A percentile compares a stretch with the other conserved stretches of the same genome.
Conservation (phyloP, 2,113 vertebrate species). For the Eptatretus burgeri region DNA sequence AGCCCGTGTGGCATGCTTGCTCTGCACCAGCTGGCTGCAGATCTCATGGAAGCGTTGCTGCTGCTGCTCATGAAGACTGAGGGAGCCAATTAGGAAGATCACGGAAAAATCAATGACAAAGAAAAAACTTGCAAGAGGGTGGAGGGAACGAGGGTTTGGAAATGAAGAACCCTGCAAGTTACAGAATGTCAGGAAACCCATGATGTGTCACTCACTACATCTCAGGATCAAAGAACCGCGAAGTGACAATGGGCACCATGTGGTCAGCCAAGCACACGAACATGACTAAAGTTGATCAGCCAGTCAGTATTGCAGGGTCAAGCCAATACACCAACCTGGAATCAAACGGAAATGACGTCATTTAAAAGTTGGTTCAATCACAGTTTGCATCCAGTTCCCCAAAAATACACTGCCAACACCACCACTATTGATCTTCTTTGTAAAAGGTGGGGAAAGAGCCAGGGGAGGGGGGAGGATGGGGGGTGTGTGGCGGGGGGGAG, state of each 20-base stretch:
- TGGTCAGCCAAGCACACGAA: slow-evolving; percentile 80
- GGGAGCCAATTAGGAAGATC: background rate
- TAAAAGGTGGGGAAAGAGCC: too few relatives aligned
- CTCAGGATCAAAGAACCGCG: slow-evolving; percentile 69
- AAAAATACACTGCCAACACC: too few relatives aligned
- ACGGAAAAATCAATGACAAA: background rate
- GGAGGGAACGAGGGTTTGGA: background rate
- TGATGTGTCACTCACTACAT: slow-evolving; percentile 36
- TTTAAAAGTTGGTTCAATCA: background rate
- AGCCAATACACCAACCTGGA: slow-evolving; percentile 61
- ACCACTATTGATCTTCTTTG: too few relatives aligned
- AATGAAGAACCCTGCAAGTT: background rate
- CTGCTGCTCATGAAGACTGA: slow-evolving; percentile 63
- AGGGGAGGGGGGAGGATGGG: too few relatives aligned
- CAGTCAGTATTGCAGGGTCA: slow-evolving; percentile 82
- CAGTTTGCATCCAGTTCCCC: background rate
- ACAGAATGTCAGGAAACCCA: background rate
- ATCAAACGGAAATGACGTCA: slow-evolving; percentile 9
- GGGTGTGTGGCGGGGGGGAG: too few relatives aligned
- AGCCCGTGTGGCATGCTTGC: slow-evolving; percentile 37
- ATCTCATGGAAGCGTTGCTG: slow-evolving; percentile 96
- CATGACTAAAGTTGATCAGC: slow-evolving; percentile 64
- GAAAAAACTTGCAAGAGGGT: background rate
- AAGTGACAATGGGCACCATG: slow-evolving; percentile 68
- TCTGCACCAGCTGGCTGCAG: slow-evolving; percentile 61